Evolutionary conservation across 2,797 vertebrate genomes (phyloP), one percentile per base, ranked within the genome.

Genomic region (Xiphophorus birchmanni): DNA sequence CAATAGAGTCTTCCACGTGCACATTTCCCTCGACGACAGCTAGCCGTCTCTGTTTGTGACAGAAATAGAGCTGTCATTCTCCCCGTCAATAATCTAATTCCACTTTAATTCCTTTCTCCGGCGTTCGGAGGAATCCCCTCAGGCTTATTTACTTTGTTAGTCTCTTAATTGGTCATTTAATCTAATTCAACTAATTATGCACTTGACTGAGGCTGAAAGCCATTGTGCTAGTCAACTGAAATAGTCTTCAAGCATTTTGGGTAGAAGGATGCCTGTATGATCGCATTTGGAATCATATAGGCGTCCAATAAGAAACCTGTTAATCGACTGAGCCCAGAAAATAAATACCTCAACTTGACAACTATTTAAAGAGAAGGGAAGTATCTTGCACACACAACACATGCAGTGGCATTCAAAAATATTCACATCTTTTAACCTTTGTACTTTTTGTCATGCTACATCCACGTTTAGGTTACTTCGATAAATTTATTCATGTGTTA

Each of bases 151-250:
- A 95, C 90, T 94, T 92, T 94, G 90, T 95, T 95, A 95, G 95
- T 92, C 87, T 90, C 82, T 78, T 96, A 96, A 96, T 96, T 96
- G 93, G 92, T 95, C 94, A 94, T 95, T 95, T 95, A 95, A 95
- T 96, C 92, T 95, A 95, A 94, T 95, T 95, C 90, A 91, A 90
- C 90, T 92, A 91, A 95, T 95, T 94, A 93, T 91, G 89, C 92
- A 94, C 91, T 95, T 91, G 91, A 92, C 90, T 93, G 89, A 94
- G 90, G 86, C 91, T 93, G 90, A 84, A 86, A 89, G 90, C 78
- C 93, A 93, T 89, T 93, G 91, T 90, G 84, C 80, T 90, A 92
- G 90, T 93, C 90, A 92, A 88, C 89, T 85, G 82, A 91, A 73
- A 90, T 83, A 63, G 90, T 92, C 80, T 88, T 77, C 78, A 75